phyloP scores from a whole-genome alignment of 2,888 invertebrate species.

The Unio pictorum region DNA sequence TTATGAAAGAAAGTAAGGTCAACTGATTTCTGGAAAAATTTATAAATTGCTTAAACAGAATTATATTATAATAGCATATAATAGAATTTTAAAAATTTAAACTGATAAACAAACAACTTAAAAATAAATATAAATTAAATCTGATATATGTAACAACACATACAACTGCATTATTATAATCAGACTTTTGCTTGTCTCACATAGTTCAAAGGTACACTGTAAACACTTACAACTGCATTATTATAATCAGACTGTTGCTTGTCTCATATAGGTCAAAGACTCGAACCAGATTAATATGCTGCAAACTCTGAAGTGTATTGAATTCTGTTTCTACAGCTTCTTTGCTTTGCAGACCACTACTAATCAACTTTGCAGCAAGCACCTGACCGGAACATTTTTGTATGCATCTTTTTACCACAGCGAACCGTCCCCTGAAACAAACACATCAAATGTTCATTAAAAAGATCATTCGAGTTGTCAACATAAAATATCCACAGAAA shows the following conservation, averaged over 20 bases:
- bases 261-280: conserved; percentile 86
- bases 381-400: conserved; percentile 84
- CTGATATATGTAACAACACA: too few relatives aligned
- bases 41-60: too few relatives aligned
- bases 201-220: conserved; percentile 77
- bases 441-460: neutral
- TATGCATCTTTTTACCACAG: conserved; percentile 81
- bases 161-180: conserved; percentile 73
- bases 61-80: too few relatives aligned
- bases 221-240: conserved; percentile 81
- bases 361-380: conserved; percentile 81
- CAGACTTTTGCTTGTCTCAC: conserved; percentile 81
- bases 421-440: conserved; percentile 79
- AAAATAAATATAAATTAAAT: too few relatives aligned
- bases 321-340: conserved; percentile 82
- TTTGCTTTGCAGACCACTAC: conserved; percentile 77
- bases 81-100: too few relatives aligned
- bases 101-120: too few relatives aligned
- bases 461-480: too few relatives aligned
- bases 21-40: too few relatives aligned
- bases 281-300: conserved; percentile 81
- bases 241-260: conserved; percentile 81
- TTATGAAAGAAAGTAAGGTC: too few relatives aligned
- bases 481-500: too few relatives aligned
- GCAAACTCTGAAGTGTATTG: conserved; percentile 79